These are phyloP conservation scores for Popillia japonica DNA, from an alignment of 1,140 invertebrate genomes.

Conservation along the genomic window DNA sequence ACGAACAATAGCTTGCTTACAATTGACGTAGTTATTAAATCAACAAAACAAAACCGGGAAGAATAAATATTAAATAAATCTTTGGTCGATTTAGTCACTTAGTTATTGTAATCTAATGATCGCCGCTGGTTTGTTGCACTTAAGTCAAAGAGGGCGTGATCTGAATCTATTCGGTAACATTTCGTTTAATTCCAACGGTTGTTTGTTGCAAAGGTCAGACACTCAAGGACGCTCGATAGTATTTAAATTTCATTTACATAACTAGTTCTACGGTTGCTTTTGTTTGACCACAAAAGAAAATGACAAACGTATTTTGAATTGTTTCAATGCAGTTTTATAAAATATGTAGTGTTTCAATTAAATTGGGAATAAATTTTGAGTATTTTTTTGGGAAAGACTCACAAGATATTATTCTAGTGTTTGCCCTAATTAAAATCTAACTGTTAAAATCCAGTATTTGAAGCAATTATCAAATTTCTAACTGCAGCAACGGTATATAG, in stretches of 20 bases:
- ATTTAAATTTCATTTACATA: slow-evolving; percentile 28
- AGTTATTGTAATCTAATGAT: neutral
- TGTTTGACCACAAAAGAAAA: neutral
- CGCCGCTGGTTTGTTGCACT: neutral
- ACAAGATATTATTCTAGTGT: no score
- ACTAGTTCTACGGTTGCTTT: neutral
- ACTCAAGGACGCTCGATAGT: slow-evolving; percentile 10
- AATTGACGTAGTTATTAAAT: no score
- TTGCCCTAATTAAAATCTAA: no score
- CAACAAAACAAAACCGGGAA: no score
- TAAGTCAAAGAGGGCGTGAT: slow-evolving; percentile 1
- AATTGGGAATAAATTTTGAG: neutral
- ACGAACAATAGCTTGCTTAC: no score
- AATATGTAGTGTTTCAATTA: neutral
- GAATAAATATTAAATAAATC: no score
- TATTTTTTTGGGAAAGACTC: no score
- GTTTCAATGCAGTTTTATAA: neutral
- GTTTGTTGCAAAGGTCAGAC: slow-evolving; percentile 19
- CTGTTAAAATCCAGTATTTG: no score
- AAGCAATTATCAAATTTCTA: no score
- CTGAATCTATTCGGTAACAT: slow-evolving; percentile 8
- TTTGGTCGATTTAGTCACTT: no score
- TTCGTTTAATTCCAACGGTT: slow-evolving; percentile 29
- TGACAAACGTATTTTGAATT: neutral
- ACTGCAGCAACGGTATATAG: no score